phyloP scores from a whole-genome alignment of 2,113 vertebrate genomes.

The Brachyistius frenatus region DNA sequence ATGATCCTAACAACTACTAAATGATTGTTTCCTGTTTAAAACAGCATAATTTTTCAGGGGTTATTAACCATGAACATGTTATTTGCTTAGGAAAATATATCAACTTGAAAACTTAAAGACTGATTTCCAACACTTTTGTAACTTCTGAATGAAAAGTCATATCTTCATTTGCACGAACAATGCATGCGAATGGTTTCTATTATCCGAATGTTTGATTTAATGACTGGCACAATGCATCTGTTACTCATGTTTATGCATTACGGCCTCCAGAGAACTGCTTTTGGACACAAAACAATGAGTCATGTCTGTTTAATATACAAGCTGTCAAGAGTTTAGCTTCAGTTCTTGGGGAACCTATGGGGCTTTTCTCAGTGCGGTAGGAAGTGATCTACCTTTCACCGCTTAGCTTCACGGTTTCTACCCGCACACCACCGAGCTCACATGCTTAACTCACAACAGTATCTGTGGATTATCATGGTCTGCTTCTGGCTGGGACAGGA shows the following conservation, averaged over 20 bases:
- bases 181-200: neutral
- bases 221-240: constrained; percentile 3
- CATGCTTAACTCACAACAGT: constrained; percentile 39
- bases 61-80: neutral
- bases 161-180: constrained; percentile 9
- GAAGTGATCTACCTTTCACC: constrained; percentile 28
- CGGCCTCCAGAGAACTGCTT: constrained; percentile 3
- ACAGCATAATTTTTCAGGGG: neutral
- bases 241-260: constrained; percentile 18
- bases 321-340: neutral
- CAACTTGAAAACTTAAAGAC: neutral
- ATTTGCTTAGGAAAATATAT: neutral
- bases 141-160: neutral
- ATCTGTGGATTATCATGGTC: constrained; percentile 60
- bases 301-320: neutral
- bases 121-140: neutral
- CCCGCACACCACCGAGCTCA: constrained; percentile 11
- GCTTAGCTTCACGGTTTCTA: constrained; percentile 14
- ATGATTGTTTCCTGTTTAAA: neutral
- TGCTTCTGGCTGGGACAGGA: constrained; percentile 74
- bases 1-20: neutral
- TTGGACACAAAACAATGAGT: constrained; percentile 36
- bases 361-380: neutral
- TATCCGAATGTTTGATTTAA: constrained; percentile 15
- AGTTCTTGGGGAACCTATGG: neutral